Conservation (phyloP, 2,888 invertebrate species). For the Stenodera caucasica region DNA sequence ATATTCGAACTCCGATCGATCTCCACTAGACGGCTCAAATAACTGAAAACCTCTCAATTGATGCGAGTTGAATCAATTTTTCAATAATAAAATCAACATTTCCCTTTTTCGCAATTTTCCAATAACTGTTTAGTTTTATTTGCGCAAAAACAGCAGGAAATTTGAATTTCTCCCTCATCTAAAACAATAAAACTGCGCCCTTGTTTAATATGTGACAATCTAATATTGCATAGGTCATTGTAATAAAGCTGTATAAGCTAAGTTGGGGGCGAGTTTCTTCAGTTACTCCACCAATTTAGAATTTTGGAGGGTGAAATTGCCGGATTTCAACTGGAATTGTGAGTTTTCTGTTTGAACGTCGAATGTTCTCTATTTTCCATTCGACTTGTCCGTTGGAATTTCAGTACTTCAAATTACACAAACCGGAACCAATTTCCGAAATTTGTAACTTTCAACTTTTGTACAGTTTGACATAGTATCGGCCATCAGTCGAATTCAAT, state of each 20-base stretch:
- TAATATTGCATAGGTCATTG: not conserved
- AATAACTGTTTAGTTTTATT: not conserved
- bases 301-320: not conserved
- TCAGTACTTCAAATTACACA: not conserved
- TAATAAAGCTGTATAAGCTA: not conserved
- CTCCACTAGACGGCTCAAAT: not conserved
- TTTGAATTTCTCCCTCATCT: not conserved
- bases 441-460: not conserved
- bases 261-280: not conserved
- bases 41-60: not conserved
- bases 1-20: not conserved
- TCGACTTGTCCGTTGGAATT: not conserved
- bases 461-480: not conserved
- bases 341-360: not conserved
- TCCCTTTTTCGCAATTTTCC: not conserved
- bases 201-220: not conserved
- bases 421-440: not conserved
- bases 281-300: not conserved
- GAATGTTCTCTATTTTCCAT: not conserved
- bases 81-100: not conserved
- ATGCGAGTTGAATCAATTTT: not conserved
- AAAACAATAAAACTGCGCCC: not conserved
- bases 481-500: not conserved
- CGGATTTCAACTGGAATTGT: not conserved
- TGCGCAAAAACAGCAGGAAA: not conserved